Percentiles rank a stretch among this genome's conserved stretches.
Conservation (phyloP, 2,888 invertebrate genomes). For the Graphium colonna region DNA sequence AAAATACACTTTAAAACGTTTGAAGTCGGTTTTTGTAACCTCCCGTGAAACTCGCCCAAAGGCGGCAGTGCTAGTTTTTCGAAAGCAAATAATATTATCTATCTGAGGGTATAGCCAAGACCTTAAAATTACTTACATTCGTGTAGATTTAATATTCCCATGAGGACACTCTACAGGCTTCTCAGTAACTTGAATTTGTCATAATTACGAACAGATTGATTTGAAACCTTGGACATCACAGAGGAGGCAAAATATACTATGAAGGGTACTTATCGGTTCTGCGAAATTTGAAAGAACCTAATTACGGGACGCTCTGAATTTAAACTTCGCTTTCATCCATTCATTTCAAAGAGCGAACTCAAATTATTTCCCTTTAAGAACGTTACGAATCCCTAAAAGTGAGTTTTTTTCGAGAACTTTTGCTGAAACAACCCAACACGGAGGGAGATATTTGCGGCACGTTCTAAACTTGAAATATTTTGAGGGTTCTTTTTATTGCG, state of each 20-base stretch:
- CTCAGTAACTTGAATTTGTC: too few species aligned
- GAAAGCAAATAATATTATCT: too few species aligned
- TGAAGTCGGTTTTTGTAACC: too few species aligned
- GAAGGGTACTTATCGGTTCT: neutral
- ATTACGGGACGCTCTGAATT: slow-evolving; percentile 1
- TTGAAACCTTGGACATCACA: neutral
- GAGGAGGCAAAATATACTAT: neutral
- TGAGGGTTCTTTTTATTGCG: neutral
- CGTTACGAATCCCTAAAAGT: neutral
- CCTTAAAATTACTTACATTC: too few species aligned
- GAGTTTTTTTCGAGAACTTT: neutral
- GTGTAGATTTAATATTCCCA: too few species aligned
- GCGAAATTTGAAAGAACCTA: neutral
- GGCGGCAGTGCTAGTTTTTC: too few species aligned
- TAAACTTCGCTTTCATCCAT: slow-evolving; percentile 2
- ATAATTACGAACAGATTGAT: neutral
- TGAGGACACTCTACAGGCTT: too few species aligned
- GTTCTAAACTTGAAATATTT: neutral
- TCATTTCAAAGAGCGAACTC: neutral
- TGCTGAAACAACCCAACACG: neutral
- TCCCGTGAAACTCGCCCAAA: too few species aligned
- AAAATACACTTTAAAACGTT: too few species aligned
- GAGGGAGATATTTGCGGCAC: neutral
- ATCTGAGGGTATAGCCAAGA: too few species aligned
- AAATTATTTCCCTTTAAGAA: slow-evolving; percentile 4